These are phyloP conservation scores for Diloba caeruleocephala DNA, from an alignment of 2,888 invertebrate species.

Conservation along the genomic window DNA sequence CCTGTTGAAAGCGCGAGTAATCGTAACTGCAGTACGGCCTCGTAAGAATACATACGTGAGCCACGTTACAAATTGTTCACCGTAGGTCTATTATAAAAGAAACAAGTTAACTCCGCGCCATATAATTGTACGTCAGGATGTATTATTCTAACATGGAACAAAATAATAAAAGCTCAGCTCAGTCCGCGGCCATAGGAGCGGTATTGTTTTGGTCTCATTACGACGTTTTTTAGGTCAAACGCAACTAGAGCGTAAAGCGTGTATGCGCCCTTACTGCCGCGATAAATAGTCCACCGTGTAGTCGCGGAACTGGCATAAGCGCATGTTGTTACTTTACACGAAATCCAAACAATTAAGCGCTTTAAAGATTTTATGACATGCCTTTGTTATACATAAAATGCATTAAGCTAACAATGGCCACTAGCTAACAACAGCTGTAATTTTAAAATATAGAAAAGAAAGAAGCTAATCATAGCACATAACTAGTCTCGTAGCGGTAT, in stretches of 20 bases:
- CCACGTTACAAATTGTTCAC: no score
- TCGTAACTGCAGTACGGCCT: no score
- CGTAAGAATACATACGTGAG: no score
- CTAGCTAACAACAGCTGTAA: slow-evolving; percentile 6
- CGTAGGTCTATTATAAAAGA: slow-evolving; percentile 3
- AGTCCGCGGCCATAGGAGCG: not conserved
- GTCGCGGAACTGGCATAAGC: slow-evolving; percentile 4
- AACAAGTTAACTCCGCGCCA: slow-evolving; percentile 4
- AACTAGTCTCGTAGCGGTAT: not conserved
- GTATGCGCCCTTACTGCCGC: slow-evolving; percentile 5
- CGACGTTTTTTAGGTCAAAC: slow-evolving; percentile 7
- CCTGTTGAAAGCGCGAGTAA: no score
- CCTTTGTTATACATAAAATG: not conserved
- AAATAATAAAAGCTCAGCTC: slow-evolving; percentile 4
- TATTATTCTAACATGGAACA: slow-evolving; percentile 9
- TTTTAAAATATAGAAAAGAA: no score
- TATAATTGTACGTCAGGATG: slow-evolving; percentile 1
- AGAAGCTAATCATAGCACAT: not conserved
- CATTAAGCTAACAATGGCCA: slow-evolving; percentile 5
- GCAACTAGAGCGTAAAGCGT: slow-evolving; percentile 7
- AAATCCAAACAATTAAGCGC: not conserved
- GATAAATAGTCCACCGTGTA: not conserved
- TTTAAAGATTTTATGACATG: not conserved
- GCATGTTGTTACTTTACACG: slow-evolving; percentile 3
- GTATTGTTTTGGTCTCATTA: slow-evolving; percentile 20